phyloP scores from a whole-genome alignment of 2,888 invertebrate species.

The Scaptomyza parva region DNA sequence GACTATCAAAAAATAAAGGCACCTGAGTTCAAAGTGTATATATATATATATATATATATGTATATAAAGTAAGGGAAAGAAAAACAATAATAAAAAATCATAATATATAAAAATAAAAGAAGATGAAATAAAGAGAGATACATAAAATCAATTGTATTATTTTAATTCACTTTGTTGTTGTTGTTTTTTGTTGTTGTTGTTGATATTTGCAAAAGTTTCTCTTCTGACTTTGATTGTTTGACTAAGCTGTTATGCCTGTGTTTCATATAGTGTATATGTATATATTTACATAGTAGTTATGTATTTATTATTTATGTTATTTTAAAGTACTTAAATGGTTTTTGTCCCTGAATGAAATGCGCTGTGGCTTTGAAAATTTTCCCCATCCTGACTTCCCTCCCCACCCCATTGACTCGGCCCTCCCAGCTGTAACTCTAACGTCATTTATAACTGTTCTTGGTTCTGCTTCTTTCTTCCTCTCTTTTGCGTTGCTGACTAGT shows the following conservation, averaged over 20 bases:
- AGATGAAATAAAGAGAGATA: slow-evolving; percentile 40
- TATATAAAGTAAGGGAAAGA: slow-evolving; percentile 51
- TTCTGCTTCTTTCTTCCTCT: slow-evolving; percentile 49
- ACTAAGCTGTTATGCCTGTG: slow-evolving; percentile 41
- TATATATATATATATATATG: slow-evolving; percentile 14
- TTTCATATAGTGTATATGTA: slow-evolving; percentile 30
- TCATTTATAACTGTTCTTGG: slow-evolving; percentile 55
- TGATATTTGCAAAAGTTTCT: slow-evolving; percentile 1
- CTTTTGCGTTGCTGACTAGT: slow-evolving; percentile 58
- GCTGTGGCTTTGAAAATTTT: slow-evolving; percentile 40
- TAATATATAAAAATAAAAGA: slow-evolving; percentile 6
- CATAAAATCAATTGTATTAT: slow-evolving; percentile 18
- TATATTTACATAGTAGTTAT: slow-evolving; percentile 1
- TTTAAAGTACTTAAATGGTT: slow-evolving; percentile 74
- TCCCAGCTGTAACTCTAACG: slow-evolving; percentile 8
- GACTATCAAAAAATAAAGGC: slow-evolving; percentile 83
- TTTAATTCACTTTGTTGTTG: slow-evolving; percentile 2
- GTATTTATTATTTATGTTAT: slow-evolving; percentile 7
- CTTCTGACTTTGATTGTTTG: slow-evolving; percentile 52
- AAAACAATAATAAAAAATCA: neutral
- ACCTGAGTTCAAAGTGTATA: slow-evolving; percentile 80
- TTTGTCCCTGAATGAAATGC: slow-evolving; percentile 79
- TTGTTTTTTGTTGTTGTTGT: slow-evolving; percentile 9
- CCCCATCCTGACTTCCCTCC: neutral
- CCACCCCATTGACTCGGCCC: neutral